phyloP scores from a whole-genome alignment of 2,888 invertebrate species.

The Lymantria dispar region DNA sequence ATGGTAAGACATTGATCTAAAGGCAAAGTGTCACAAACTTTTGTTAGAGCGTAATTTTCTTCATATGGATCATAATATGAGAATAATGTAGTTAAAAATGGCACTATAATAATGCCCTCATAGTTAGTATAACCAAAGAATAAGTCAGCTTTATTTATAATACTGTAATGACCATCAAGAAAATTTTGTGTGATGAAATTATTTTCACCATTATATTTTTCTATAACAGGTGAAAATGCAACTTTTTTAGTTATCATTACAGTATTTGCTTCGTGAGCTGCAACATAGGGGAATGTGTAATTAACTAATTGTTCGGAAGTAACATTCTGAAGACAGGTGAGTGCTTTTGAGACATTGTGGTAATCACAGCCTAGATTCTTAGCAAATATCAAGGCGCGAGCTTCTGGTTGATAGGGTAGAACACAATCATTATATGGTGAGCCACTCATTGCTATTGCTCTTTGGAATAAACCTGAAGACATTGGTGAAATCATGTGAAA shows the following conservation, averaged over 20 bases:
- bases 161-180: background rate
- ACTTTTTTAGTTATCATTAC: background rate
- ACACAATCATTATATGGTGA: constrained; percentile 44
- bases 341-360: background rate
- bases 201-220: constrained; percentile 20
- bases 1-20: background rate
- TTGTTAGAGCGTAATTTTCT: background rate
- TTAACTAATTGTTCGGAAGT: background rate
- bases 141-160: background rate
- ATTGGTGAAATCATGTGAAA: constrained; percentile 51
- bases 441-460: constrained; percentile 36
- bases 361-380: background rate
- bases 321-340: background rate
- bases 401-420: constrained; percentile 34
- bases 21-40: background rate
- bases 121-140: background rate
- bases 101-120: background rate
- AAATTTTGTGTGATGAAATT: background rate
- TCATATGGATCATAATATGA: background rate
- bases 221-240: constrained; percentile 40
- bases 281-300: background rate
- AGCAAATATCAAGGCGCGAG: constrained; percentile 32
- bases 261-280: background rate
- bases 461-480: constrained; percentile 52
- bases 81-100: background rate